Evolutionary conservation across 1,140 invertebrate genomes (phyloP), one percentile per base, ranked within the genome.

Genomic region (Drosophila funebris): DNA sequence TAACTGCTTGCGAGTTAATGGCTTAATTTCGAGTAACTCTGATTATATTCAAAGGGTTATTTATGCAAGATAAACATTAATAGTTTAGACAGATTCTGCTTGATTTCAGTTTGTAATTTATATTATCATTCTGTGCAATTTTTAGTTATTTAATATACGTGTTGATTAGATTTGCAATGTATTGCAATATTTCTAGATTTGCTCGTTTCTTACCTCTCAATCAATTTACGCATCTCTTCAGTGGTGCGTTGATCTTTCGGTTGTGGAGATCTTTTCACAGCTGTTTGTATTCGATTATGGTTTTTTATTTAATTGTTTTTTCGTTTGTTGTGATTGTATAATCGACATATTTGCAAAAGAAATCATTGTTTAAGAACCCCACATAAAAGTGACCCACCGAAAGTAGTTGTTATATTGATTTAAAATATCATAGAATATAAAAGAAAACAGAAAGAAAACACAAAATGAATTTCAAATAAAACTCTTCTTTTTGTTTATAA

Each of bases 161-260:
- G 36, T 48, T 72, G 50, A 48, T 56, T 24, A 43, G 36, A 7
- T 54, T 61, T 29, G 24, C 6, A 31, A 29, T 31, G 31, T 27
- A 27, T 33, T 50, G 16, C 8, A 16, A 43, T 58, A 50, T 36
- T 52, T 68, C 39, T 39, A 41, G 13, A 54, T 63, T 44, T 36
- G 18, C 71, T 52, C 58, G 20, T 56, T 76, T 82, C 81, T 97
- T 94, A 97, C 96, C 96, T 97, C 95, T 98, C 97, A 94, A 98
- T 96, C 93, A 98, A 96, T 95, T 97, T 97, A 93, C 96, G 95
- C 96, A 97, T 97, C 94, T 97, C 97, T 94, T 97, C 96, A 93
- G 96, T 96, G 94, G 96, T 95, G 95, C 97, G 95, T 93, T 95
- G 96, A 95, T 97, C 96, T 96, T 97, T 96, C 93, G 94, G 93